Conservation (phyloP, 2,113 vertebrate genomes). For the Apus apus region DNA sequence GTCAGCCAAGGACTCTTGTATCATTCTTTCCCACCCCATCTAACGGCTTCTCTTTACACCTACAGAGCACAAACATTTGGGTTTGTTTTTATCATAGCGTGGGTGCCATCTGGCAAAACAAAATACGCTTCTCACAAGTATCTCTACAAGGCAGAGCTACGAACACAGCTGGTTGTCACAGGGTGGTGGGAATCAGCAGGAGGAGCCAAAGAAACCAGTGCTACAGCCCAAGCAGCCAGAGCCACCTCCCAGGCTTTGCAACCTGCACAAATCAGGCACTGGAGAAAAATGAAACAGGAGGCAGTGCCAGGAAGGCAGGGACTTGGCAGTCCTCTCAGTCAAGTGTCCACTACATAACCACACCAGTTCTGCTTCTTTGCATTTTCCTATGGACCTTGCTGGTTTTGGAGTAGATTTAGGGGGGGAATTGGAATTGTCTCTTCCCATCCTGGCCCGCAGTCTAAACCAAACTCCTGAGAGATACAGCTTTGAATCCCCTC, state of each 20-base stretch:
- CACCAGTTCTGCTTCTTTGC: background rate
- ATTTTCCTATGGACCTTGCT: background rate
- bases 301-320: background rate
- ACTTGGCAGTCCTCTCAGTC: rapidly evolving
- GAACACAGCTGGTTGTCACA: background rate
- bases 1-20: background rate
- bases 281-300: background rate
- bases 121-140: background rate
- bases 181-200: background rate
- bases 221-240: background rate
- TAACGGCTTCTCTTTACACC: constrained; percentile 27
- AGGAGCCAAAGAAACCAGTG: background rate
- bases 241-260: background rate
- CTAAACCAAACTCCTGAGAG: background rate
- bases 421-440: background rate
- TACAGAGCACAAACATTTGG: constrained; percentile 49
- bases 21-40: background rate
- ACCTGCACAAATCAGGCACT: background rate
- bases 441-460: background rate
- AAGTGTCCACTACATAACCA: background rate
- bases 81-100: constrained; percentile 10
- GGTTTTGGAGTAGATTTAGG: background rate
- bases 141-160: background rate
- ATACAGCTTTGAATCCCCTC: background rate
- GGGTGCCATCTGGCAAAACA: background rate